phyloP scores from a whole-genome alignment of 2,888 invertebrate genomes.

The Zygaena filipendulae region DNA sequence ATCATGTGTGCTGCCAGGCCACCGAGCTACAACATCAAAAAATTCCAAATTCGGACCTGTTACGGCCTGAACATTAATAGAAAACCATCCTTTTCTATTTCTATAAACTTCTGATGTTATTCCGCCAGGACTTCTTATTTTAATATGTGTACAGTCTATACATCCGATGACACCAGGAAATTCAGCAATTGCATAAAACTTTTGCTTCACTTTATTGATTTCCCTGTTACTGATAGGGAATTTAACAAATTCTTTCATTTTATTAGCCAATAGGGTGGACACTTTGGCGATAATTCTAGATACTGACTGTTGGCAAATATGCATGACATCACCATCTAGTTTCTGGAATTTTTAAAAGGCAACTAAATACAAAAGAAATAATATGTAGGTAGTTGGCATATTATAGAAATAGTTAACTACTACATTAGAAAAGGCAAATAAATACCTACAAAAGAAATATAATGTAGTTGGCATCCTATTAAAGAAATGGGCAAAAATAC shows the following conservation, averaged over 20 bases:
- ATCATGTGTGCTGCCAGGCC: slow-evolving; percentile 15
- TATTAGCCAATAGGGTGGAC: slow-evolving; percentile 13
- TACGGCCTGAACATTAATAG: slow-evolving; percentile 21
- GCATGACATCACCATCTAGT: slow-evolving; percentile 13
- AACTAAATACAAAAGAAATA: too few species aligned
- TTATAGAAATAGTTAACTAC: too few species aligned
- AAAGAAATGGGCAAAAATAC: too few species aligned
- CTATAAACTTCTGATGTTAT: slow-evolving; percentile 15
- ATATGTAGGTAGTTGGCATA: too few species aligned
- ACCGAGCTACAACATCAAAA: too few species aligned
- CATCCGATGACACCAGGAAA: slow-evolving; percentile 18
- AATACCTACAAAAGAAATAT: too few species aligned
- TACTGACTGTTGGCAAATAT: slow-evolving; percentile 17
- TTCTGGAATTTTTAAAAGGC: slow-evolving; percentile 13
- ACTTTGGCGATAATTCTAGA: slow-evolving; percentile 14
- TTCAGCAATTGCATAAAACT: slow-evolving; percentile 11
- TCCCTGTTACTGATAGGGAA: slow-evolving; percentile 10
- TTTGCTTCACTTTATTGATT: slow-evolving; percentile 9
- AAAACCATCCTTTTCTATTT: too few species aligned
- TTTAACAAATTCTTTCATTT: slow-evolving; percentile 12
- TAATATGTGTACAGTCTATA: slow-evolving; percentile 19
- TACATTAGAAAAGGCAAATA: too few species aligned
- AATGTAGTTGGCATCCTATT: too few species aligned
- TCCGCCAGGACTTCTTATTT: slow-evolving; percentile 19
- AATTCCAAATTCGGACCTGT: slow-evolving; percentile 19